Evolutionary conservation across 1,140 invertebrate genomes (phyloP).

Genomic region (Macrobrachium rosenbergii): DNA sequence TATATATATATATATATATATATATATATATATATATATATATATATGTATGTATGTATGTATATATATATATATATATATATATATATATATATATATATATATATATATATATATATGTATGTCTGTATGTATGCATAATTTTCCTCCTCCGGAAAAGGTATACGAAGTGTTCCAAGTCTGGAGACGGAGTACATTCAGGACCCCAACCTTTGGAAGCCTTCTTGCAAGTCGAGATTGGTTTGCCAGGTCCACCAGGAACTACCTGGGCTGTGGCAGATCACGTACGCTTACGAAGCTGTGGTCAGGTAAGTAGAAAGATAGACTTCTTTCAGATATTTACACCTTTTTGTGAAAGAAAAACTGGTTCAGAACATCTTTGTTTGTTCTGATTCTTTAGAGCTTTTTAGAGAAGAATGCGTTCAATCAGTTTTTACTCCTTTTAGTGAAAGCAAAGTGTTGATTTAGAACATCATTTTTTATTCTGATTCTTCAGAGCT

Average conservation of each 20-base stretch:
- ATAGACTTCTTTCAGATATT: neutral
- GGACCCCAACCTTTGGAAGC: constrained; percentile 9
- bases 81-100: too few relatives aligned
- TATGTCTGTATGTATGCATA: neutral
- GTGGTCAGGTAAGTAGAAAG: constrained; percentile 30
- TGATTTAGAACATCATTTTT: neutral
- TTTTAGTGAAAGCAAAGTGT: too few relatives aligned
- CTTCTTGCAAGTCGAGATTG: constrained; percentile 31
- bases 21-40: too few relatives aligned
- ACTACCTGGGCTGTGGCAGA: constrained; percentile 45
- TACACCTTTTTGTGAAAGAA: neutral
- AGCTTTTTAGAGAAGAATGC: neutral
- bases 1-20: too few relatives aligned
- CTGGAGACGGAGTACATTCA: constrained; percentile 38
- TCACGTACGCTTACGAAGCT: constrained; percentile 30
- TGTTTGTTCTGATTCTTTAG: neutral
- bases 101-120: too few relatives aligned
- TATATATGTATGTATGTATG: too few relatives aligned
- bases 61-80: too few relatives aligned
- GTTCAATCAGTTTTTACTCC: too few relatives aligned
- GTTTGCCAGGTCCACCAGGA: constrained; percentile 51
- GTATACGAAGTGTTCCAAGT: constrained; percentile 49
- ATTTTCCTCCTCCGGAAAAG: neutral
- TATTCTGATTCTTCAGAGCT: neutral
- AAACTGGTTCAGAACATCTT: neutral